Conservation (phyloP, 2,113 vertebrate genomes). For the Labrus mixtus region DNA sequence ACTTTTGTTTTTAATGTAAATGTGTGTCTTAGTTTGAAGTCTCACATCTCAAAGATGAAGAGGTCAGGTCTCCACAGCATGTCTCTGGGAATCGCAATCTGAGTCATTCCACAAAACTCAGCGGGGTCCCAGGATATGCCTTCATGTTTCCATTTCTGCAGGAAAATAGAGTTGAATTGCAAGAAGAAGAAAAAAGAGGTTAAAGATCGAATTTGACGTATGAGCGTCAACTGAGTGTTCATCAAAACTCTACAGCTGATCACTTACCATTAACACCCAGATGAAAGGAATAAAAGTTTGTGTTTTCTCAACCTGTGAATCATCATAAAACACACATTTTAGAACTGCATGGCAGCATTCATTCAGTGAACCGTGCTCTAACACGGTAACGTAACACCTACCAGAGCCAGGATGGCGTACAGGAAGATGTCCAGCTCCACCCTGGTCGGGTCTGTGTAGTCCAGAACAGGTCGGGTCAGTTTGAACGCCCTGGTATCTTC, state of each 20-base stretch:
- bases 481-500: conserved; percentile 44
- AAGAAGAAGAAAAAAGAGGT: background rate
- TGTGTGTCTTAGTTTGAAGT: background rate
- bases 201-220: background rate
- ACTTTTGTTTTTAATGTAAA: no score
- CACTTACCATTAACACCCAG: conserved; percentile 69
- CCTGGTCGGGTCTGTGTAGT: conserved; percentile 67
- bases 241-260: background rate
- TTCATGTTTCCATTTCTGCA: conserved; percentile 73
- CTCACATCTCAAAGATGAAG: conserved; percentile 75
- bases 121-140: conserved; percentile 72
- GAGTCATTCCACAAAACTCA: conserved; percentile 75
- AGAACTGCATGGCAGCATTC: background rate
- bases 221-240: background rate
- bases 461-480: conserved; percentile 72
- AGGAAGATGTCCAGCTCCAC: conserved; percentile 72
- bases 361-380: background rate
- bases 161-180: background rate
- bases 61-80: conserved; percentile 76
- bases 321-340: conserved; percentile 2
- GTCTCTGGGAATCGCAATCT: conserved; percentile 60
- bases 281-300: conserved; percentile 76
- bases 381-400: conserved; percentile 22
- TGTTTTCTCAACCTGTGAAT: conserved; percentile 76
- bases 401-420: conserved; percentile 77